Base-by-base conservation (phyloP, 1,140 invertebrate species). In the Drosophila nigromelanica region DNA sequence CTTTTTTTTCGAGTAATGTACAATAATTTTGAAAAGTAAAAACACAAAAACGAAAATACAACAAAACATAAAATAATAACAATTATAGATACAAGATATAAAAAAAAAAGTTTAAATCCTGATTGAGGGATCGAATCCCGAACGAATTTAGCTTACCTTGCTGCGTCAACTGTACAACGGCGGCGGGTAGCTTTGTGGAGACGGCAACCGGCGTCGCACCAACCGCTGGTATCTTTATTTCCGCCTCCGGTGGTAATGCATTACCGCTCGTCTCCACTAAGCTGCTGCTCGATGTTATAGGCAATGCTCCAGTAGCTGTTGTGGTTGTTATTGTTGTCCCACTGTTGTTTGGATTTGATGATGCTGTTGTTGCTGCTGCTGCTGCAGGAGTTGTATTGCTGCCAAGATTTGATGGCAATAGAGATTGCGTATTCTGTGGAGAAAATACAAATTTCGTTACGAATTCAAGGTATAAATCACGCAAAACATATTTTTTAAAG, bases 221-320 rank as follows among this genome's bases (percentile, higher is more conserved):
- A 66, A 93, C 92, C n/a, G 94, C 93, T 56, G 94, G 91, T 62
- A 95, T 93, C 89, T 95, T 95, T n/a, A 95, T 94, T 91, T 95
- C 94, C 14, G 93, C 83, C 67, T 92, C 91, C 62, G 87, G 79
- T 73, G 91, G 87, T 55, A 80, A 72, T 33, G 73, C 82, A 91
- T 91, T 86, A 56, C 83, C 73, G 66, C 79, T 90, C 1, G 74
- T 40, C 51, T 90, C 83, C 8, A 64, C 59, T 24, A 69, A 50
- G 47, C 67, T 74, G 40, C 48, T 63, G 54, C 33, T 35, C 33
- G 33, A 8, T 35, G 58, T 51, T 50, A 61, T 21, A 60, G 63
- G 27, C 74, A 70, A 52, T 37, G 59, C 43, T 62, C 51, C 70
- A 55, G 30, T 63, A 55, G 18, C 39, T 52, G 30, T 15, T 61